Evolutionary conservation across 2,888 invertebrate genomes (phyloP), one percentile per base, ranked within the genome.

Genomic region (Muschampia plurimacula): DNA sequence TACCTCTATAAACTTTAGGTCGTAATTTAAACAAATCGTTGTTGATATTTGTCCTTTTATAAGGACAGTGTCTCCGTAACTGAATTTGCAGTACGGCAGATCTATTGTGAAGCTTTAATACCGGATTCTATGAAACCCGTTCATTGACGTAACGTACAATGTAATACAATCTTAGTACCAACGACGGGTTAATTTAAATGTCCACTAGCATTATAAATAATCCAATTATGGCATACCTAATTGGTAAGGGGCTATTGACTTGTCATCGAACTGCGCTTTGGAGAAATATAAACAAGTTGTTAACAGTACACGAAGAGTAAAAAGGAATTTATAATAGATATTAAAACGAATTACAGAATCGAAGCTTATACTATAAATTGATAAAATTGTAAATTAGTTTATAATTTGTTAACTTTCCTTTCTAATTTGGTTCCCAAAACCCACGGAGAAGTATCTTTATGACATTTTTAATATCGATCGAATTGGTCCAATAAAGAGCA

Each of bases 101-200:
- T 78, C 78, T 77, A 81, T 82, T 83, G 80, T 83, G 77, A 79
- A 79, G 78, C 79, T 80, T 81, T 81, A 82, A 80, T 80, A 80
- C 76, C 78, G 78, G 81, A 80, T 80, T 80, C 81, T 78, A 76
- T 78, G 79, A 78, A 82, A 81, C 74, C 78, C 77, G 75, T 57
- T 72, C 65, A 76, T 79, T 76, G 76, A 76, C 41, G 63, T 77
- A 77, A 77, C 74, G 71, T 75, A 77, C 74, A 76, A 75, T 78
- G 77, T 76, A 78, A 60, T 68, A 70, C 63, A 57, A 70, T 66
- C 70, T 44, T 69, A 59, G 46, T 59, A 65, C 44, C 55, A 64
- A 32, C 41, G 60, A 70, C 44, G 64, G 70, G 70, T 70, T 70
- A 72, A 72, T 72, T 72, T 72, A 67, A 72, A 66, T 72, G 66